Evolutionary conservation across 2,113 vertebrate genomes (phyloP), one percentile per base, ranked within the genome.

Genomic region (Gobius niger): DNA sequence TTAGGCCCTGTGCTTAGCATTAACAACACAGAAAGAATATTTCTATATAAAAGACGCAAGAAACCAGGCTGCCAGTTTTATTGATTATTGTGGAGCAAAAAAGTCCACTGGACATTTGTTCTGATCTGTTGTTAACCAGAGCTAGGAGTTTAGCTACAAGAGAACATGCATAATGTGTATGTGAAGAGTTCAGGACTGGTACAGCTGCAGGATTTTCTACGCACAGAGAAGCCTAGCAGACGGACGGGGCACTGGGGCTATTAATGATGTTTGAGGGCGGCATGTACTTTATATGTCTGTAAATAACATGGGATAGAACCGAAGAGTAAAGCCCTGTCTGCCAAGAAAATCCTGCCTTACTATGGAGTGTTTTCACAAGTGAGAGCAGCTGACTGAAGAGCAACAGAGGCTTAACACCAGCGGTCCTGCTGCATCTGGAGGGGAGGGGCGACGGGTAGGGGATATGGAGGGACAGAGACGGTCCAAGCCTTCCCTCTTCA

Each of bases 311-410:
- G 67, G 65, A 67, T 57, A 74, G 72, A 70, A 42, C 40, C 49
- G 50, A 66, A 72, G 10, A 47, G 47, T 56, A 68, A 82, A 70
- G 24, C 47, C n/a, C 53, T 67, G 63, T 53, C 70, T 77, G 75
- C 53, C 47, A 57, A 65, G 72, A 76, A 84, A 75, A 81, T 75
- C 64, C 69, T 69, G 47, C 44, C 54, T 49, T 60, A 72, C 62
- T 69, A 75, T 78, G 9, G 54, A 68, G 70, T 7, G 61, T 68
- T 69, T 68, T 72, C 70, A 71, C 62, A 70, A 73, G 40, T 70
- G 52, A 72, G 65, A 87, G 86, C 86, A 92, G 82, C 88, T 88
- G 88, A 86, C 73, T 83, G 64, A 75, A 54, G 52, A 80, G 47
- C 53, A 64, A 16, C 49, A 16, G 65, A 73, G 61, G 75, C 47